These are phyloP conservation scores for Drosophila azteca DNA, from an alignment of 1,140 invertebrate species.

Conservation along the genomic window DNA sequence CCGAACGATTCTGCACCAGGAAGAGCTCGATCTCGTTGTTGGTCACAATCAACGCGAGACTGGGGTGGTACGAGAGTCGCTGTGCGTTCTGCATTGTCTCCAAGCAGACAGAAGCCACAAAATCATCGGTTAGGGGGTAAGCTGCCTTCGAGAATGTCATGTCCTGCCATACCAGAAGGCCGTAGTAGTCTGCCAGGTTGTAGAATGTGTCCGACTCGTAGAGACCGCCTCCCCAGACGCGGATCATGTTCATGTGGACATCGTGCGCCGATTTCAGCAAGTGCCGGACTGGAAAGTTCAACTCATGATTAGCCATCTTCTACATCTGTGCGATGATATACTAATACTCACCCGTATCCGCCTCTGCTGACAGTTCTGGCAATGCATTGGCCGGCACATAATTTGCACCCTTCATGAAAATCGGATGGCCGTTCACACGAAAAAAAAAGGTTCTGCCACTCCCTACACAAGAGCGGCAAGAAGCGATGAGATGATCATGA, in stretches of 20 bases:
- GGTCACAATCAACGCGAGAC: slow-evolving; percentile 94
- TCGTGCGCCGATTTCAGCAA: slow-evolving; percentile 85
- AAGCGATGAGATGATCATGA: too few species aligned
- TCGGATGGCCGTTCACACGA: slow-evolving; percentile 91
- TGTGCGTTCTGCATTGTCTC: slow-evolving; percentile 94
- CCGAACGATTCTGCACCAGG: slow-evolving; percentile 92
- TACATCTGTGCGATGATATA: not conserved
- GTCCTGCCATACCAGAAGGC: slow-evolving; percentile 95
- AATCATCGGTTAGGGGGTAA: slow-evolving; percentile 89
- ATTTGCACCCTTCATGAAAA: slow-evolving; percentile 98
- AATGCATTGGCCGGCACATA: slow-evolving; percentile 96
- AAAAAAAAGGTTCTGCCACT: slow-evolving; percentile 92
- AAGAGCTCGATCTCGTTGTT: slow-evolving; percentile 99
- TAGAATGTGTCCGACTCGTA: slow-evolving; percentile 98
- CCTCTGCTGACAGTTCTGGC: slow-evolving; percentile 86
- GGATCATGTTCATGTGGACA: slow-evolving; percentile 95
- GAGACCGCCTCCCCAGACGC: slow-evolving; percentile 98
- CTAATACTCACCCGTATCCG: slow-evolving; percentile 33
- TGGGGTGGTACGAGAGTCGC: slow-evolving; percentile 94
- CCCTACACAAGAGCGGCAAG: slow-evolving; percentile 27
- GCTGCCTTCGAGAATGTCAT: slow-evolving; percentile 98
- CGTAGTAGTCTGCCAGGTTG: slow-evolving; percentile 90
- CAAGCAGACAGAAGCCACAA: slow-evolving; percentile 85
- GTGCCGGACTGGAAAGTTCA: slow-evolving; percentile 36
- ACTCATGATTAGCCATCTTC: not conserved